Base-by-base conservation (phyloP, 30 jellyfish, hydroid and myxozoan genomes). In the Cassiopea andromeda region DNA sequence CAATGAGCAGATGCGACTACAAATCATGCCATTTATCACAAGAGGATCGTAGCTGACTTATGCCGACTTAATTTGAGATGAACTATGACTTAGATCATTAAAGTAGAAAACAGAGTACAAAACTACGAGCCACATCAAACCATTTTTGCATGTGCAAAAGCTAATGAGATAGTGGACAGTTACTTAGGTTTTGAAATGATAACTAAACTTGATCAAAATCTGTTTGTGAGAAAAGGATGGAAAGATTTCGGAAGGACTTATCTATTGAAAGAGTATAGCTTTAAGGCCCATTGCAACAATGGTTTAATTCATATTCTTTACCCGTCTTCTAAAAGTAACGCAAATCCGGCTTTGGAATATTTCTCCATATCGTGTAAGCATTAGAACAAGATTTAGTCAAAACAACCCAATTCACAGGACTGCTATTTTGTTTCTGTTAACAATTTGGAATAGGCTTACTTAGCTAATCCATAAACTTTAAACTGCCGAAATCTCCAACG, bases 321-420 rank as follows among this genome's bases (percentile, higher is more conserved):
- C 69, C 61, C 90, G 54, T 87, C 71, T 75, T 86, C 72, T 46
- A 59, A 79, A 75, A 49, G 85, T 44, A 76, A 58, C 85, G 85
- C 77, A 87, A 87, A 87, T 77, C 94, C 94, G 90, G 94, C 90
- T 87, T 87, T 87, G 88, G 60, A 67, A 82, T 60, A 27, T 50
- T 87, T 87, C 88, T 81, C 86, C 86, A 75, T 87, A 77, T 87
- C 90, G 94, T 87, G 94, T 72, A 10, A 82, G 94, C 90, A 83
- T 83, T 87, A 72, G 79, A 77, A 87, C 86, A 72, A 80, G 94
- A 87, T 87, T 68, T 77, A 87, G 94, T 18, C 94, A 13, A 77
- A 87, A 87, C 94, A 87, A 87, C 90, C 85, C 94, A 60, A 87
- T 87, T 87, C 94, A 77, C 94, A 48, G 85, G 84, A 61, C 69